A percentile compares a stretch with the other conserved stretches of the same genome.
Evolutionary conservation across 2,113 vertebrate species (phyloP).

Genomic region (Vimba vimba): DNA sequence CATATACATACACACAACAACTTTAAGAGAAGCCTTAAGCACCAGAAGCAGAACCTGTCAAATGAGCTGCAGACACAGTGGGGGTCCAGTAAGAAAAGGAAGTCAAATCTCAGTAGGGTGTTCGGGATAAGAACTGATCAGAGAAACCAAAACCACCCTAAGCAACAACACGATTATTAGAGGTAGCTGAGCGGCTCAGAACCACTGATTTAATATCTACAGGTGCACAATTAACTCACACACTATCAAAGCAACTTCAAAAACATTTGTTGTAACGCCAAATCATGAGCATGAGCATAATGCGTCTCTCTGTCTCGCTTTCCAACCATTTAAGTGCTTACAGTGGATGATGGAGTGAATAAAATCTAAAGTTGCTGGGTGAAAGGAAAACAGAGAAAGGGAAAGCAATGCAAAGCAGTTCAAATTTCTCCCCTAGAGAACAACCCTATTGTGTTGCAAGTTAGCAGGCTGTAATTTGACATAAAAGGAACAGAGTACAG

Average conservation of each 20-base stretch:
- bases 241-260: constrained; percentile 46
- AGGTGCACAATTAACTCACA: constrained; percentile 31
- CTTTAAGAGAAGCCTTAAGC: not conserved
- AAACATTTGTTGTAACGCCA: constrained; percentile 25
- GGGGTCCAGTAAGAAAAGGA: not conserved
- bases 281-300: constrained; percentile 24
- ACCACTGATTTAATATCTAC: not conserved
- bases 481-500: not conserved
- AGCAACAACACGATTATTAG: constrained; percentile 17
- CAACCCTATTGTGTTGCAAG: constrained; percentile 3
- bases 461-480: constrained; percentile 27
- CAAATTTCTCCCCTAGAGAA: constrained; percentile 1
- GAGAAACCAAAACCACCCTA: constrained; percentile 36
- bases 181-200: constrained; percentile 34
- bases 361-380: constrained; percentile 25
- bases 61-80: constrained; percentile 8
- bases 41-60: constrained; percentile 20
- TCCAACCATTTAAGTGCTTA: constrained; percentile 22
- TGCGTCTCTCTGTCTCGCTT: not conserved
- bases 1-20: not conserved
- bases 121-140: constrained; percentile 44
- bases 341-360: constrained; percentile 31
- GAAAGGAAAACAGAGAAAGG: not conserved
- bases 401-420: not conserved
- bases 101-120: constrained; percentile 10